Evolutionary conservation across 2,797 vertebrate genomes (phyloP), one percentile per base, ranked within the genome.

Genomic region (Pseudopleuronectes americanus): DNA sequence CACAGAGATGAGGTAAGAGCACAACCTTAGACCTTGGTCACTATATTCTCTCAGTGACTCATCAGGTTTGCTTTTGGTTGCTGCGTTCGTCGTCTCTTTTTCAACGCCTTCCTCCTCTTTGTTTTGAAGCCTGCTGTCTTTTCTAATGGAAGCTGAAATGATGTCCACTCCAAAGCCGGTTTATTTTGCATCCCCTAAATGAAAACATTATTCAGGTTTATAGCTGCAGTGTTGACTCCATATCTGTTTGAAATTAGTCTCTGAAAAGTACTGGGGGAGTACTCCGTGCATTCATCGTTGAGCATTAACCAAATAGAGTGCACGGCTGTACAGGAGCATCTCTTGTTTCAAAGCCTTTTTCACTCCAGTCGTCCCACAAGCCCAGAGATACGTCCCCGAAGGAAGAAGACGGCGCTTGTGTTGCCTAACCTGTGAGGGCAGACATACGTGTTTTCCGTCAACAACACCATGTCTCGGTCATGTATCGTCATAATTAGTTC

Each of bases 341-440:
- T 76, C 43, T 63, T 69, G 77, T 76, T 77, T 77, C 59, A 83
- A 68, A 75, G 55, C 28, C n/a, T 59, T 77, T 64, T 61, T 54
- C 6, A 28, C 53, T 68, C 57, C 54, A 71, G 8, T 26, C 14
- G 43, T 67, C 69, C 43, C 36, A 36, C 33, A 45, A 75, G 57
- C 36, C 57, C 47, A 54, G 28, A 9, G 13, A 58, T 47, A 13
- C 31, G 33, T 82, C 77, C 71, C 71, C 55, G 45, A 81, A 60
- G 54, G 33, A 66, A 22, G 17, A 71, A 68, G 24, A 33, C 36
- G 57, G 47, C 47, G 38, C 45, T 56, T 59, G 45, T 65, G 52
- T 60, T 64, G 56, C 64, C 23, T 21, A 70, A 14, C 41, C 31
- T 73, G 31, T 12, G 6, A 85, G 28, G 24, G 49, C 62, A 64